Evolutionary conservation across 2,113 vertebrate species (phyloP).

Genomic region (Thermophis baileyi): DNA sequence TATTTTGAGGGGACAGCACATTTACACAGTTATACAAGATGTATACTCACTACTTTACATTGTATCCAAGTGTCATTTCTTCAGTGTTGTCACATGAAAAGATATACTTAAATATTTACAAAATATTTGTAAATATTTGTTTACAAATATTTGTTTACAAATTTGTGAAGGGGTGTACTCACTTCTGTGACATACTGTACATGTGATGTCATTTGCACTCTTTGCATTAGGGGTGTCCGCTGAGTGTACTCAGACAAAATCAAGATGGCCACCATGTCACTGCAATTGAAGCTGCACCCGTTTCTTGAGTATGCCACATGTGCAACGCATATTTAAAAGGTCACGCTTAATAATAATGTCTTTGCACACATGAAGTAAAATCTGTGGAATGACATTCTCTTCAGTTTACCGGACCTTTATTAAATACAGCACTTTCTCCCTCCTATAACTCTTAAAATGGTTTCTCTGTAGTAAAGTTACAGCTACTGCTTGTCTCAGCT

Average conservation of each 20-base stretch:
- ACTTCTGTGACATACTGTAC: no score
- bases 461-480: neutral
- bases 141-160: no score
- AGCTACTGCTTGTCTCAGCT: neutral
- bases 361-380: neutral
- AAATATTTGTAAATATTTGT: no score
- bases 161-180: no score
- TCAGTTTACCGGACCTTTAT: neutral
- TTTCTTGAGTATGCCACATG: neutral
- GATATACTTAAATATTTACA: no score
- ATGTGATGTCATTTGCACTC: neutral
- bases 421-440: neutral
- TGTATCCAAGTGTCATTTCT: no score
- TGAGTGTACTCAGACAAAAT: neutral
- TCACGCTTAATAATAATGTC: neutral
- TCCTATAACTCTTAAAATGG: neutral
- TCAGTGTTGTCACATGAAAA: no score
- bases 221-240: neutral
- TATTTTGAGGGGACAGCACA: no score
- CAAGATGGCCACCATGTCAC: rapidly evolving
- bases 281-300: neutral
- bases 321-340: neutral
- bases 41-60: no score
- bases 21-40: no score
- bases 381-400: neutral